Percentiles rank a stretch among this genome's conserved stretches.
phyloP scores from a whole-genome alignment of 2,888 invertebrate species.

The Pyrrhosoma nymphula region DNA sequence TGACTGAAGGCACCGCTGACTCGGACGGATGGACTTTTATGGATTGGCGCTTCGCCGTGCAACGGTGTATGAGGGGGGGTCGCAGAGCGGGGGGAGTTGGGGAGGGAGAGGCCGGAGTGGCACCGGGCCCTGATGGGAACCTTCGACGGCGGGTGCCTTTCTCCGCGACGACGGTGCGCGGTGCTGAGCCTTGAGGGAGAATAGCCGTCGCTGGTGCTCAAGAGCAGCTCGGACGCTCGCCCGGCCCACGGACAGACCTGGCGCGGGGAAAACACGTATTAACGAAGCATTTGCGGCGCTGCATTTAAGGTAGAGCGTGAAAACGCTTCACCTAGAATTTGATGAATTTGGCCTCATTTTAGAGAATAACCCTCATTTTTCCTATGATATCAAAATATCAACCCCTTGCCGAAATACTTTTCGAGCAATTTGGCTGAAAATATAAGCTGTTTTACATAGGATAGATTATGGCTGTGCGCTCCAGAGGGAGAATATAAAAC shows the following conservation, averaged over 20 bases:
- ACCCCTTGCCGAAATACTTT: no score
- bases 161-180: background rate
- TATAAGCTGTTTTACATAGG: no score
- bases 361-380: no score
- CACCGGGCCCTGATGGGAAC: background rate
- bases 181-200: background rate
- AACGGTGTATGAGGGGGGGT: background rate
- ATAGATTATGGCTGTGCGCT: no score
- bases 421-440: no score
- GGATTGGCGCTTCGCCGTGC: background rate
- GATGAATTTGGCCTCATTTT: no score
- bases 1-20: background rate
- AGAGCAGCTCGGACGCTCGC: background rate
- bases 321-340: no score
- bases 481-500: no score
- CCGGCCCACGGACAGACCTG: background rate
- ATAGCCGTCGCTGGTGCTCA: background rate
- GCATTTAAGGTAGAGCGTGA: no score
- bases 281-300: no score
- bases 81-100: background rate
- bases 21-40: background rate
- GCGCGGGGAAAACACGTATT: no score
- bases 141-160: background rate
- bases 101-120: background rate
- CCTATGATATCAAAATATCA: no score